Base-by-base conservation (phyloP, 2,888 invertebrate genomes). In the Leptopilina myrica region DNA sequence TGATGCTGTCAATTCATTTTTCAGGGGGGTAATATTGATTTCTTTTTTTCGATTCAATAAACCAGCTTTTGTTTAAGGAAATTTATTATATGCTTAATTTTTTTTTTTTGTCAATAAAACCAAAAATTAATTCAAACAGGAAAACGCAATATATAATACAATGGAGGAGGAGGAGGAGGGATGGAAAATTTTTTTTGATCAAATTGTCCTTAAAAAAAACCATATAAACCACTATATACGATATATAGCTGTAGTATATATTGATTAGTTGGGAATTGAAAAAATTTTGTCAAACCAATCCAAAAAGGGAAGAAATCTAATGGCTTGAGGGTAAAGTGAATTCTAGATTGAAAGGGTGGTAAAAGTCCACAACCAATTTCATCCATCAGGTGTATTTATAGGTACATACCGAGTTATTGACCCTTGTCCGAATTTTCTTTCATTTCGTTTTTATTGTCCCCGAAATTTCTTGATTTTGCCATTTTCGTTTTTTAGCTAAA, bases 381-480 rank as follows among this genome's bases (percentile, higher is more conserved):
- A 78, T 79, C 81, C 76, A 11, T 56, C 49, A 65, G 66, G 64
- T 62, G 62, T 82, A 81, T 80, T 78, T 79, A 79, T 78, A 80
- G n/a, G 53, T 49, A 26, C 64, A 14, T 53, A 46, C 43, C 78
- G 78, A 75, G 79, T 62, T 69, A 46, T 53, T 76, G 75, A 78
- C 76, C 75, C 64, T 56, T 20, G 66, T 62, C 64, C 76, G 49
- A 77, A 65, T 76, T 49, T 76, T 49, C 77, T 67, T 9, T 20
- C 20, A 20, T 62, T 62, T 62, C 62, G 43, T 43, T 43, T 43
- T 43, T 62, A 20, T 62, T 59, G 59, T 59, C 12, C 59, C 15
- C n/a, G 56, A 11, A 56, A 56, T 12, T 56, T 56, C 56, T 56
- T 56, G 56, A 56, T 12, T 15, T 6, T 15, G 15, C 20, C 20